A percentile compares a stretch with the other conserved stretches of the same genome.
Conservation (phyloP, 2,113 vertebrate species). For the Sakesphorus luctuosus region DNA sequence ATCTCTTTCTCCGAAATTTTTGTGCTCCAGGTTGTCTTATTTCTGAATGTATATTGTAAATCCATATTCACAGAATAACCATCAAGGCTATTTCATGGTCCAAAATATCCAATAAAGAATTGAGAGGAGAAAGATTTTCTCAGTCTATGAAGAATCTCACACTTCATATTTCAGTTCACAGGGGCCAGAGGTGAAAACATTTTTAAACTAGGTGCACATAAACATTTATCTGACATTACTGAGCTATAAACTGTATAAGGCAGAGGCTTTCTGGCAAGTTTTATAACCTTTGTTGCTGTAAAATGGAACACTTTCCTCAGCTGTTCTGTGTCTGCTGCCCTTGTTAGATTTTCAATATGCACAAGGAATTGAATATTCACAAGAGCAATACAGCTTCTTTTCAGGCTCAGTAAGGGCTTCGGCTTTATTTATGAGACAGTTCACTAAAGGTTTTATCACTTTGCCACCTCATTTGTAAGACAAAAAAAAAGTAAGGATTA, state of each 20-base stretch:
- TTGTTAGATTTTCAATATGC: neutral
- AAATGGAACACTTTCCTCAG: neutral
- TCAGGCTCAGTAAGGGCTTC: neutral
- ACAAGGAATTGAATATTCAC: neutral
- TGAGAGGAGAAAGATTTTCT: neutral
- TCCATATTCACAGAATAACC: neutral
- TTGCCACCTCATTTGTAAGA: neutral
- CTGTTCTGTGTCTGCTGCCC: neutral
- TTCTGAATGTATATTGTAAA: neutral
- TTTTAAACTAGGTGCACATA: neutral
- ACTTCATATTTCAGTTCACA: neutral
- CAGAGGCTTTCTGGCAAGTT: neutral
- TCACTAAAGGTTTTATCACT: neutral
- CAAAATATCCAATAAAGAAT: neutral
- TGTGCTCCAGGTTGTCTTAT: neutral
- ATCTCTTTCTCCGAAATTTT: neutral
- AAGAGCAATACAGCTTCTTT: neutral
- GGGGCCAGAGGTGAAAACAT: neutral
- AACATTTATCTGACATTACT: neutral
- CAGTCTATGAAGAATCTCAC: neutral
- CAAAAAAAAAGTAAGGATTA: neutral
- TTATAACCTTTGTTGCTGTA: neutral
- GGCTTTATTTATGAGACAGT: neutral
- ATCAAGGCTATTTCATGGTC: neutral
- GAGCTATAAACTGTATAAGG: neutral